phyloP scores from a whole-genome alignment of 2,888 invertebrate genomes.

The Lasiommata megera region DNA sequence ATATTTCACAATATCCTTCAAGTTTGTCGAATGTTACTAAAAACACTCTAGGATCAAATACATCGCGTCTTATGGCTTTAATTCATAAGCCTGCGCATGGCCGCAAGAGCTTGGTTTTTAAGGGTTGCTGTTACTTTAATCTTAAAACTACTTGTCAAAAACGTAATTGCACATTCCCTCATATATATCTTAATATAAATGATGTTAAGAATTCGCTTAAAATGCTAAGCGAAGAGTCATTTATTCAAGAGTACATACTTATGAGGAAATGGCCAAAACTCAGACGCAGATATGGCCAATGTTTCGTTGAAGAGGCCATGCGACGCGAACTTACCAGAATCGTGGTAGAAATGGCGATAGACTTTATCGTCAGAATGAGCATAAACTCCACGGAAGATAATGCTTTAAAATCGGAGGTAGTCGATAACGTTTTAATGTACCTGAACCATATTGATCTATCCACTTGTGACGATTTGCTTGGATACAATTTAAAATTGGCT shows the following conservation, averaged over 20 bases:
- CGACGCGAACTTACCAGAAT: slow-evolving; percentile 47
- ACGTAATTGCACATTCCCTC: slow-evolving; percentile 44
- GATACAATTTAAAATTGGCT: slow-evolving; percentile 20
- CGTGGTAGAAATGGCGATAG: slow-evolving; percentile 55
- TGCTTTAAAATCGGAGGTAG: slow-evolving; percentile 35
- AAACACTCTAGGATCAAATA: neutral
- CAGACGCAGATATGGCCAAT: slow-evolving; percentile 43
- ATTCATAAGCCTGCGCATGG: slow-evolving; percentile 30
- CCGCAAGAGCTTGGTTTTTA: slow-evolving; percentile 42
- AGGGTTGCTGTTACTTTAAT: slow-evolving; percentile 52
- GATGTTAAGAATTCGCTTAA: slow-evolving; percentile 29
- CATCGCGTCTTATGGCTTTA: slow-evolving; percentile 29
- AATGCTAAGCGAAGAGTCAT: slow-evolving; percentile 37
- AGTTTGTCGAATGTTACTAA: neutral
- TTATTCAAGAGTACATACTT: slow-evolving; percentile 54
- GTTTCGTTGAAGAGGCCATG: slow-evolving; percentile 48
- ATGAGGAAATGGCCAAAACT: slow-evolving; percentile 39
- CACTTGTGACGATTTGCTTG: slow-evolving; percentile 46
- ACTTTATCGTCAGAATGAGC: slow-evolving; percentile 39
- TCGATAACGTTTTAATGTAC: slow-evolving; percentile 51
- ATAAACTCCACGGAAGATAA: slow-evolving; percentile 34
- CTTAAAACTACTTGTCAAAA: slow-evolving; percentile 47
- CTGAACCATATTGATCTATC: slow-evolving; percentile 48
- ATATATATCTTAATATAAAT: slow-evolving; percentile 32
- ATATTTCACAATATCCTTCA: neutral